Evolutionary conservation across 1,140 invertebrate genomes (phyloP).

Genomic region (Brachionus angularis): DNA sequence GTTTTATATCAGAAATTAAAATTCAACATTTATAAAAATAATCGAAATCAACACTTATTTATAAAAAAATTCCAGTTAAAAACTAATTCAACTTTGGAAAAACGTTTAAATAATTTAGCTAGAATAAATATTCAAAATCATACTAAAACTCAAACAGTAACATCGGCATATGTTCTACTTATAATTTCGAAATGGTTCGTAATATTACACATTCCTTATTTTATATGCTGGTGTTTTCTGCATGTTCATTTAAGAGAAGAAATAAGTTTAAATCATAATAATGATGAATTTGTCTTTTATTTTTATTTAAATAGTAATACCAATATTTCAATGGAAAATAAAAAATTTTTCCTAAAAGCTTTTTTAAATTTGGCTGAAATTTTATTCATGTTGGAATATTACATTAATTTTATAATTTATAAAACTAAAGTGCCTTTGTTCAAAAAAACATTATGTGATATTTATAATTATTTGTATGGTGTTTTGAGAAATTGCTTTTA

Average conservation of each 20-base stretch:
- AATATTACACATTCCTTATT: neutral
- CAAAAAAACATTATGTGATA: too few species aligned
- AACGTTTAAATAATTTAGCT: neutral
- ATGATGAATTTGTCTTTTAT: too few species aligned
- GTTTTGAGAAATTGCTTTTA: too few species aligned
- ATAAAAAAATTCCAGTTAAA: neutral
- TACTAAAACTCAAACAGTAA: neutral
- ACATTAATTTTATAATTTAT: neutral
- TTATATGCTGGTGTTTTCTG: neutral
- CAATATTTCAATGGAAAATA: too few species aligned
- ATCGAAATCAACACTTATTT: too few species aligned
- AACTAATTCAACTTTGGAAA: neutral
- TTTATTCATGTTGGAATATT: neutral
- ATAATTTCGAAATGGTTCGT: constrained; percentile 2
- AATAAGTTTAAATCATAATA: neutral
- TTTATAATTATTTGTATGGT: too few species aligned
- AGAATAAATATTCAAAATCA: neutral
- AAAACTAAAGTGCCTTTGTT: neutral
- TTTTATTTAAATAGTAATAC: neutral
- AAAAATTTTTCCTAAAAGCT: neutral
- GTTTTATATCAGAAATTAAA: neutral
- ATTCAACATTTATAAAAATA: too few species aligned
- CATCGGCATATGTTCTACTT: neutral
- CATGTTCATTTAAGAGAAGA: neutral
- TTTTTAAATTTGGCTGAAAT: neutral